Conservation (phyloP, 2,797 vertebrate species). For the Neopelma chrysocephalum region DNA sequence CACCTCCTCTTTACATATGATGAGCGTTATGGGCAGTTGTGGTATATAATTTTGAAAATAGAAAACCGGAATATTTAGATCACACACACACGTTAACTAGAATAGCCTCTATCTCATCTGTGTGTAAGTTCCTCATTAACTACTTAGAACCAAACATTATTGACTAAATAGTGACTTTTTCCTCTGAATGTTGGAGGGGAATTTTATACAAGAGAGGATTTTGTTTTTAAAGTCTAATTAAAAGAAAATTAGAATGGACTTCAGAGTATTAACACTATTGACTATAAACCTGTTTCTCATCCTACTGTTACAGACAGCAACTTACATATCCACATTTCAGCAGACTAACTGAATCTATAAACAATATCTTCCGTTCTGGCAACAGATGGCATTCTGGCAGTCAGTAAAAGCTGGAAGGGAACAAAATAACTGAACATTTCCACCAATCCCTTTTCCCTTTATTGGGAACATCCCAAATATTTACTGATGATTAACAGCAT, state of each 20-base stretch:
- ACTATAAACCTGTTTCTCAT: slow-evolving; percentile 2
- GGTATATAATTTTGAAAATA: background rate
- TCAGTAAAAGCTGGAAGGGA: slow-evolving; percentile 23
- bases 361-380: slow-evolving; percentile 25
- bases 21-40: background rate
- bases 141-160: background rate
- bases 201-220: background rate
- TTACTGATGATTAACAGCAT: background rate
- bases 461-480: background rate
- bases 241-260: background rate
- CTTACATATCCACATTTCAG: background rate
- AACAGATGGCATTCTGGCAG: slow-evolving; percentile 43
- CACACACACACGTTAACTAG: background rate
- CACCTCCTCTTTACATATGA: background rate
- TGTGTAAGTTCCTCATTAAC: background rate
- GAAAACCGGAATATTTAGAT: background rate
- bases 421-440: background rate
- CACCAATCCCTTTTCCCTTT: background rate
- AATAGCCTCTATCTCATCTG: background rate
- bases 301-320: background rate
- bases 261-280: background rate
- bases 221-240: background rate
- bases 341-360: slow-evolving; percentile 7
- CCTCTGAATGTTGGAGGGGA: background rate
- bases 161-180: background rate